These are phyloP conservation scores for Calyptommatus sinebrachiatus DNA, from an alignment of 2,113 vertebrate species.

Conservation along the genomic window DNA sequence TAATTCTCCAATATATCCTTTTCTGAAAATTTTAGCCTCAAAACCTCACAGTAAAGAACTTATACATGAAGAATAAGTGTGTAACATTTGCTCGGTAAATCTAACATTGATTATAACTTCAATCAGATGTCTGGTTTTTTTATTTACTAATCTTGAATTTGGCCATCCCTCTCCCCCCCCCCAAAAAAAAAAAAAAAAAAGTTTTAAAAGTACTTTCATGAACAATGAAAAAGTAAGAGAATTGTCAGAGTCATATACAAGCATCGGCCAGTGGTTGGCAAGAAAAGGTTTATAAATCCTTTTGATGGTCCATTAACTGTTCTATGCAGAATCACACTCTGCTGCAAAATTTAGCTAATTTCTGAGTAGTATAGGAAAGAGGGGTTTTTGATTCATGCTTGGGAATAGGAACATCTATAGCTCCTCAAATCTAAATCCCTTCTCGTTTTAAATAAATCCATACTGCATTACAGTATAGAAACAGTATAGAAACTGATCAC, in stretches of 20 bases:
- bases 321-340: slow-evolving; percentile 18
- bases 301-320: slow-evolving; percentile 40
- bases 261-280: not conserved
- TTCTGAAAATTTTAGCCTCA: slow-evolving; percentile 19
- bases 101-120: not conserved
- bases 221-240: not conserved
- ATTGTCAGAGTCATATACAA: slow-evolving; percentile 39
- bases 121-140: too few relatives aligned
- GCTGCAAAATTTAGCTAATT: slow-evolving; percentile 8
- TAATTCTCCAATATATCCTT: slow-evolving; percentile 45
- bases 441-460: slow-evolving; percentile 10
- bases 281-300: not conserved
- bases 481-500: slow-evolving; percentile 54
- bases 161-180: slow-evolving; percentile 42
- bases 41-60: slow-evolving; percentile 38
- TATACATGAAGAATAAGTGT: slow-evolving; percentile 52
- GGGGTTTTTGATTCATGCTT: not conserved
- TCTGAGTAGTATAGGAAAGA: not conserved
- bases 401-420: not conserved
- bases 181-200: too few relatives aligned
- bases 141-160: slow-evolving; percentile 26
- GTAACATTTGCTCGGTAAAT: slow-evolving; percentile 32
- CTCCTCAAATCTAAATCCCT: not conserved
- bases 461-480: slow-evolving; percentile 47
- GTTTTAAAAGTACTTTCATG: slow-evolving; percentile 23